phyloP scores from a whole-genome alignment of 2,888 invertebrate genomes.

The Temnothorax unifasciatus region DNA sequence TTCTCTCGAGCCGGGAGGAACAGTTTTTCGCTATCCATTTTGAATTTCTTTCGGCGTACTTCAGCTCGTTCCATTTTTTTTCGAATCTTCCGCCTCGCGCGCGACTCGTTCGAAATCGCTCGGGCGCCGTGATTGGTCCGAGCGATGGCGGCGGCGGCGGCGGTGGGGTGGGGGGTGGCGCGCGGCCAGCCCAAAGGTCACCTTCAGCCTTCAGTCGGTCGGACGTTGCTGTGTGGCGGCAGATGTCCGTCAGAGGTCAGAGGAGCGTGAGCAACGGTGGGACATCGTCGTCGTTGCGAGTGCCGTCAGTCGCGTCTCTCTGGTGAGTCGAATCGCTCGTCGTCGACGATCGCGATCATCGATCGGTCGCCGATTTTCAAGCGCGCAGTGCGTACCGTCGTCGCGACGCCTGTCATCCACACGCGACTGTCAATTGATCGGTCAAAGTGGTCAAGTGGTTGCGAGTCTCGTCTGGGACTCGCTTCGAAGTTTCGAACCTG shows the following conservation, averaged over 20 bases:
- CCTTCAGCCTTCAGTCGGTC: slow-evolving; percentile 84
- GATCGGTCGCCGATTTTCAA: not conserved
- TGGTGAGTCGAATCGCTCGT: slow-evolving; percentile 30
- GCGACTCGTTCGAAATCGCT: slow-evolving; percentile 5
- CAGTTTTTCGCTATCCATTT: not conserved
- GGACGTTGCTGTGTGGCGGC: slow-evolving; percentile 75
- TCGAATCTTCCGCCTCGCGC: slow-evolving; percentile 11
- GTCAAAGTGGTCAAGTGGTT: not conserved
- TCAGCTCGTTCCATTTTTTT: not conserved
- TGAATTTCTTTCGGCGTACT: not conserved
- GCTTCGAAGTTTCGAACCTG: not conserved
- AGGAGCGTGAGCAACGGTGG: not conserved
- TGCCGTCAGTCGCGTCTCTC: slow-evolving; percentile 30
- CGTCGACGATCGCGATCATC: not conserved
- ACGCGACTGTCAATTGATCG: slow-evolving; percentile 43
- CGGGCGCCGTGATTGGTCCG: slow-evolving; percentile 25
- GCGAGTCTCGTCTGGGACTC: not conserved
- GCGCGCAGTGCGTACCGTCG: not conserved
- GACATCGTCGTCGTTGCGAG: slow-evolving; percentile 38
- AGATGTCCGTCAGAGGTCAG: slow-evolving; percentile 30
- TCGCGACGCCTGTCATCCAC: slow-evolving; percentile 16
- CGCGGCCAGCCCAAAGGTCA: slow-evolving; percentile 80
- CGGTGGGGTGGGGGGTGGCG: slow-evolving; percentile 48
- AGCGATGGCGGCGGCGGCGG: not conserved
- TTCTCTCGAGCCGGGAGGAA: not conserved